A percentile compares a stretch with the other conserved stretches of the same genome.
These are phyloP conservation scores for Capromys pilorides DNA, from an alignment of 2,797 vertebrate genomes.

Conservation along the genomic window DNA sequence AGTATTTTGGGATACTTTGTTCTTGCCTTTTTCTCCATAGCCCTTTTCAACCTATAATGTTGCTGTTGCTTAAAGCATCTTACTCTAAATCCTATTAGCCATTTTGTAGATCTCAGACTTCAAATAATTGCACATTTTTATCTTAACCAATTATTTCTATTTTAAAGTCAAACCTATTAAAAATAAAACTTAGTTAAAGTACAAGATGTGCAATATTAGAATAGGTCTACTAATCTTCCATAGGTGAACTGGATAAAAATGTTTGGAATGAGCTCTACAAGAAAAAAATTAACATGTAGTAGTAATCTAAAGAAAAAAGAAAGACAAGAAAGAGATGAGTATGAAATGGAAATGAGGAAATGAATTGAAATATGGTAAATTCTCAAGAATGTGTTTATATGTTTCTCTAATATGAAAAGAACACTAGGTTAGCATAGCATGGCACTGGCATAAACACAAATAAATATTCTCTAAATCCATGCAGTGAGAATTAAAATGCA, in stretches of 20 bases:
- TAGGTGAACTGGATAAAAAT: neutral
- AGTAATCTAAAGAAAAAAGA: neutral
- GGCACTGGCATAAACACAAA: neutral
- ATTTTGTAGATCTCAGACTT: neutral
- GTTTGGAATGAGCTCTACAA: neutral
- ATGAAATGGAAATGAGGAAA: neutral
- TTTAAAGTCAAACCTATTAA: neutral
- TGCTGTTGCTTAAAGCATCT: neutral
- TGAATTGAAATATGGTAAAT: neutral
- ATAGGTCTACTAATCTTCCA: neutral
- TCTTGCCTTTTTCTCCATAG: neutral
- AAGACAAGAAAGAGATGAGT: neutral
- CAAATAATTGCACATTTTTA: neutral
- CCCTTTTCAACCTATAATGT: neutral
- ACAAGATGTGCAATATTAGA: neutral
- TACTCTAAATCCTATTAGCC: neutral
- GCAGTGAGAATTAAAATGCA: constrained; percentile 17
- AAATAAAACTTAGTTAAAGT: neutral
- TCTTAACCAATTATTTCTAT: neutral
- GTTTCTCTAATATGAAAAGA: neutral
- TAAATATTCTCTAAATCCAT: constrained; percentile 20
- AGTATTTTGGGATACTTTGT: too few relatives aligned
- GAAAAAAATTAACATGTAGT: constrained; percentile 2
- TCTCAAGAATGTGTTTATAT: neutral
- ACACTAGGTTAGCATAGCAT: neutral